Evolutionary conservation across 64 coral and sea anemone species (phyloP), one percentile per base, ranked within the genome.

Genomic region (Anthopleura sola): DNA sequence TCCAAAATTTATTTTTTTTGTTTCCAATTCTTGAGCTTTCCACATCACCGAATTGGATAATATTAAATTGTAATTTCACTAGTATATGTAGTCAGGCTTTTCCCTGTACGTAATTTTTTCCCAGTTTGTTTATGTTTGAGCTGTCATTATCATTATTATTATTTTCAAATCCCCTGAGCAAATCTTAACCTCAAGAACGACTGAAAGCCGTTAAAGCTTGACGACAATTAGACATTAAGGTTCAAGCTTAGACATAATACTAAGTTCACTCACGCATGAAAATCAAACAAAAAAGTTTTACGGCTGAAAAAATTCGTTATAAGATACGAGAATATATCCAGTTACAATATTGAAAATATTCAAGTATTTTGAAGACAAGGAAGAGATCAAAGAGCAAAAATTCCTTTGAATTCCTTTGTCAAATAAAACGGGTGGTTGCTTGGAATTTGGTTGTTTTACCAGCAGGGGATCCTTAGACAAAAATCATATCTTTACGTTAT

Each of bases 321-420:
- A 11, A 71, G 13, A n/a, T 71, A 71, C 26, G 15, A 34, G 1
- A 34, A 71, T 16, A 28, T 24, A 6, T 11, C 11, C n/a, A 66
- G 23, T 66, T 28, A 23, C n/a, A 66, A 66, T 44, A 44, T 44
- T n/a, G n/a, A n/a, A n/a, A 12, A 53, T 13, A 53, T 53, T 53
- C 46, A 48, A 48, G 12, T 6, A 53, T 53, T 71, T 71, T 34
- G 0, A 34, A 32, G 13, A 71, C 66, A 11, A 71, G 34, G 31
- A 71, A 62, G 28, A 71, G 66, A 34, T 71, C 26, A 71, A 71
- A 32, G 66, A 71, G 26, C 31, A 71, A 71, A 71, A 71, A n/a
- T 29, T 71, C 29, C 34, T 15, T 71, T 3, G 66, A 71, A 71
- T 71, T 32, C 29, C 66, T 71, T 71, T 3, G 2, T 9, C 6